Conservation (phyloP, 1,140 invertebrate genomes). For the Lordiphosa stackelbergi region DNA sequence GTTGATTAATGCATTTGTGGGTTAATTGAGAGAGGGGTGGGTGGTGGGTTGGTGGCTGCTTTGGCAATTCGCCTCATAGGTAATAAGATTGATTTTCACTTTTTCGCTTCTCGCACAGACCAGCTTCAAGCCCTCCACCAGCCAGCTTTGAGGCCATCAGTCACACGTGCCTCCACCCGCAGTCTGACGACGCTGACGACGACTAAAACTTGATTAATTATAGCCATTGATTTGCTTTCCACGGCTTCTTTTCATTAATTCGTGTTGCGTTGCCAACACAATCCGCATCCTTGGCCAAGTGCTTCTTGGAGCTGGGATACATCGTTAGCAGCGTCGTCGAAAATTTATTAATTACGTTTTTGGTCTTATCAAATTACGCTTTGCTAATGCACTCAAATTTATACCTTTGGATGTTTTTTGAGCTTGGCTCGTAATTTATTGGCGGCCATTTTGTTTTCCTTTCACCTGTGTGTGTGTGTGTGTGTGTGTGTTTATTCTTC, state of each 20-base stretch:
- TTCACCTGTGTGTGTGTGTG: slow-evolving; percentile 17
- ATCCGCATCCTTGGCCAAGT: not conserved
- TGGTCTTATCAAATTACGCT: slow-evolving; percentile 74
- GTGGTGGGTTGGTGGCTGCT: slow-evolving; percentile 9
- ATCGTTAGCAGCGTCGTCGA: slow-evolving; percentile 26
- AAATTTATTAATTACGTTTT: slow-evolving; percentile 75
- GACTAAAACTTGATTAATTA: slow-evolving; percentile 74
- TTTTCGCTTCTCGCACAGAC: slow-evolving; percentile 39
- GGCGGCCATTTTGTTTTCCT: slow-evolving; percentile 66
- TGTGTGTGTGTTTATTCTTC: slow-evolving; percentile 33
- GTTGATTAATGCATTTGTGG: slow-evolving; percentile 36
- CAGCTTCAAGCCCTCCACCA: not conserved
- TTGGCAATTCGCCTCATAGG: slow-evolving; percentile 56
- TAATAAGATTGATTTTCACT: slow-evolving; percentile 75
- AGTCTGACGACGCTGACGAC: slow-evolving; percentile 1
- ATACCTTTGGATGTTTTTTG: slow-evolving; percentile 43
- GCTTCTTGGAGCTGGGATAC: not conserved
- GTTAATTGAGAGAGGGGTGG: not conserved
- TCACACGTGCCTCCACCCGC: slow-evolving; percentile 44
- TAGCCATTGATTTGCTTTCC: slow-evolving; percentile 73
- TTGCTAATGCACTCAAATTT: slow-evolving; percentile 74
- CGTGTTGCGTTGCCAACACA: slow-evolving; percentile 41
- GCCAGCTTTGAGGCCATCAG: slow-evolving; percentile 44
- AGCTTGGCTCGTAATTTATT: slow-evolving; percentile 47
- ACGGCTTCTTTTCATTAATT: slow-evolving; percentile 70